Conservation (phyloP, 2,888 invertebrate genomes). For the Drosophila lacicola region DNA sequence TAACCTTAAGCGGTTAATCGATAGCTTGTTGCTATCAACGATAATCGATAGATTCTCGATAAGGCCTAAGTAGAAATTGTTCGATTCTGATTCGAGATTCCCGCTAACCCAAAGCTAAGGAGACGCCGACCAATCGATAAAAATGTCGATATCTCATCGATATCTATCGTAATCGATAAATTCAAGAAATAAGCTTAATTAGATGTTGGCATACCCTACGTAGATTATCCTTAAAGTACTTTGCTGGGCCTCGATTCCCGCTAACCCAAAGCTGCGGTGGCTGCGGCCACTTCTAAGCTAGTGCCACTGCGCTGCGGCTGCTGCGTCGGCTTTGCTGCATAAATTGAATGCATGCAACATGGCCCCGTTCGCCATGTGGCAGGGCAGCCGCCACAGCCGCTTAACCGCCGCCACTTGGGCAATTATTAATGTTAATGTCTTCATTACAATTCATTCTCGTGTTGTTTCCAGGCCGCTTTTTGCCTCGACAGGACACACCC, state of each 20-base stretch:
- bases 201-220: too few relatives aligned
- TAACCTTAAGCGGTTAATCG: too few relatives aligned
- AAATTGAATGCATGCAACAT: slow-evolving; percentile 44
- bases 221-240: neutral
- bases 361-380: neutral
- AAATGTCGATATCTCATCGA: too few relatives aligned
- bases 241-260: neutral
- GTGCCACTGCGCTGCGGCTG: slow-evolving; percentile 12
- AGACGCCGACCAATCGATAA: too few relatives aligned
- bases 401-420: slow-evolving; percentile 37
- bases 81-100: too few relatives aligned
- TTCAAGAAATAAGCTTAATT: too few relatives aligned
- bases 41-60: too few relatives aligned
- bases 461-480: slow-evolving; percentile 34
- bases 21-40: too few relatives aligned
- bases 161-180: too few relatives aligned
- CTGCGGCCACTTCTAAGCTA: neutral
- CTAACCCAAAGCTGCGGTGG: neutral
- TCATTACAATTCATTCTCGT: slow-evolving; percentile 70
- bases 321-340: slow-evolving; percentile 11
- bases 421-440: slow-evolving; percentile 79
- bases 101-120: too few relatives aligned
- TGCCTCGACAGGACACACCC: slow-evolving; percentile 5
- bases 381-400: neutral
- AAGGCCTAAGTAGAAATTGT: too few relatives aligned